phyloP scores from a whole-genome alignment of 2,797 vertebrate genomes.

The Sparus aurata region DNA sequence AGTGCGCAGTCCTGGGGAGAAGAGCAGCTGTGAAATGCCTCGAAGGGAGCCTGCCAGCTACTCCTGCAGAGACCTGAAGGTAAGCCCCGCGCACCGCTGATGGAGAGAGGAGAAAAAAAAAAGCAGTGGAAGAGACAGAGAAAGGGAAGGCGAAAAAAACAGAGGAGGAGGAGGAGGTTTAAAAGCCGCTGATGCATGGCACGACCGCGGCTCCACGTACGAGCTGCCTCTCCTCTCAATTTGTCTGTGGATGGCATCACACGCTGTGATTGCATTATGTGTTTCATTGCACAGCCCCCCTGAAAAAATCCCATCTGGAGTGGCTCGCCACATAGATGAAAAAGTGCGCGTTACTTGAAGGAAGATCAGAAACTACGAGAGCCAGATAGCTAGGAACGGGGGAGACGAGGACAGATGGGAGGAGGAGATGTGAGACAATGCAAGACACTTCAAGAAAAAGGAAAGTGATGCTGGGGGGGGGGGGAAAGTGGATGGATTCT shows the following conservation, averaged over 20 bases:
- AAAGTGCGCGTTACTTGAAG: conserved; percentile 46
- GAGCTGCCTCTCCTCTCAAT: conserved; percentile 56
- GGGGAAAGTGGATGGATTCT: conserved; percentile 46
- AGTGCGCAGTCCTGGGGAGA: conserved; percentile 76
- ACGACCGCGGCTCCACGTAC: conserved; percentile 45
- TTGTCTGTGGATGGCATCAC: conserved; percentile 56
- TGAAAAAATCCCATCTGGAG: conserved; percentile 40
- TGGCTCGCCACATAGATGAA: conserved; percentile 20
- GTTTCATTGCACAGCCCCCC: conserved; percentile 38
- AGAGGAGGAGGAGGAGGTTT: conserved; percentile 38
- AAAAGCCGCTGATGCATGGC: conserved; percentile 67
- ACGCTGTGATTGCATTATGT: conserved; percentile 57
- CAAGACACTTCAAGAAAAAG: conserved; percentile 37
- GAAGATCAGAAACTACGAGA: conserved; percentile 33
- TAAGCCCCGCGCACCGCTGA: conserved; percentile 71
- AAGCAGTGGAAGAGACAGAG: conserved; percentile 31
- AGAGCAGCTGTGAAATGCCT: conserved; percentile 84
- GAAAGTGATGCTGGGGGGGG: conserved; percentile 47
- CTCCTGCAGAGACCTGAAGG: conserved; percentile 85
- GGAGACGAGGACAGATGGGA: conserved; percentile 10
- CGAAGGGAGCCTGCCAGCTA: conserved; percentile 77
- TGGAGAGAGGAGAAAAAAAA: conserved; percentile 6
- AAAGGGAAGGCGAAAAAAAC: conserved; percentile 30
- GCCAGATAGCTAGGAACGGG: conserved; percentile 16
- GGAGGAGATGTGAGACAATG: conserved; percentile 17